Base-by-base conservation (phyloP, 2,888 invertebrate species). In the Polymixis flavicincta region DNA sequence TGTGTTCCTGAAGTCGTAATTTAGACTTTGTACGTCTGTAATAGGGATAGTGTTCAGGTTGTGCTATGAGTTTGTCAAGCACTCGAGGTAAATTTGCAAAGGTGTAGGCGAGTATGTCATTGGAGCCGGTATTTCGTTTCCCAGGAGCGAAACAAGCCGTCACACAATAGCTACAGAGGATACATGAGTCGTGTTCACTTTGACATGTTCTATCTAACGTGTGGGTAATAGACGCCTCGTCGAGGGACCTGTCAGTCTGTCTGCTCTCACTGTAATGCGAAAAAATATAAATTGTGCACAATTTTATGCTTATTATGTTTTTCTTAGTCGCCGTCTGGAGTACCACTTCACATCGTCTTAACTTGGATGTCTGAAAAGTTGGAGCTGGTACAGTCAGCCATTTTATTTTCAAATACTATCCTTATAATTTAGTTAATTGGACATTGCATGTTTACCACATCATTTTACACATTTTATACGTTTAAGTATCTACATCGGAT, bases 91-190 rank as follows among this genome's bases (percentile, higher is more conserved):
- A 76, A 82, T 80, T 87, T 80, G 77, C 61, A 74, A 84, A 87
- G 82, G 84, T 78, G 81, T 86, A 83, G 76, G 78, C 66, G 74
- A 80, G 84, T 86, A 71, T 86, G 88, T 75, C 82, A 86, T 77
- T 71, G 86, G 78, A 82, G 77, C 61, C 42, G 61, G 77, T 82
- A 77, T 77, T 79, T 82, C 71, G 61, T 70, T 70, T 76, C 87
- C 85, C 76, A 72, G 54, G 77, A 81, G 85, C 68, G 66, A 77
- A 74, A 74, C 80, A 78, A 74, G 76, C 71, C 66, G 78, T 75
- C 76, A 61, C 75, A 86, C 79, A 84, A 79, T 84, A 78, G 74
- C 74, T 55, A 63, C 54, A 68, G 28, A 72, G 57, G 70, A 79
- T 71, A 76, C 84, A 74, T 59, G 82, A 77, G 82, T 76, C 77